phyloP scores from a whole-genome alignment of 35 echinoderm and acorn worm genomes.

The Nesometra sesokonis region DNA sequence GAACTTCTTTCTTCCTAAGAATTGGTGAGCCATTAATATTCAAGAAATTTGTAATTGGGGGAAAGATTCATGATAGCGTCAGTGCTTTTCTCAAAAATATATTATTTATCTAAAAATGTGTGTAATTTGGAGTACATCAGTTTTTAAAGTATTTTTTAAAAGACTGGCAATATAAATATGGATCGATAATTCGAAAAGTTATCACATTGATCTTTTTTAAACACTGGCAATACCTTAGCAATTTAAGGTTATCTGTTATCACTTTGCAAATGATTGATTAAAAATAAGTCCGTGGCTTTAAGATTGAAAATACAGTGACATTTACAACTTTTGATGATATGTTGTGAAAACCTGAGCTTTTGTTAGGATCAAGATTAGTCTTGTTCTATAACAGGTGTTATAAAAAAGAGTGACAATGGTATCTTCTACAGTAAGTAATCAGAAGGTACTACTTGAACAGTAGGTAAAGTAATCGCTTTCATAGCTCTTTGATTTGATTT shows the following conservation, averaged over 20 bases:
- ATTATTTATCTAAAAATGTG: background rate
- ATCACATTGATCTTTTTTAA: background rate
- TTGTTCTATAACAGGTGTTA: background rate
- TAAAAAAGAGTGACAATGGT: background rate
- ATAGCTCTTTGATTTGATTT: too few relatives aligned
- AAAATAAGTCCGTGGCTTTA: background rate
- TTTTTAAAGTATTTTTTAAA: background rate
- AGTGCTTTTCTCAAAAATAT: background rate
- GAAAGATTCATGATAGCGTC: background rate
- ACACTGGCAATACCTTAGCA: background rate
- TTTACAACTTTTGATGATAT: background rate
- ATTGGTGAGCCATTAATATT: too few relatives aligned
- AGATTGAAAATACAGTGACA: background rate
- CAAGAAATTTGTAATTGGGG: too few relatives aligned
- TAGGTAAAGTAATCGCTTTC: too few relatives aligned
- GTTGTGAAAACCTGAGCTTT: background rate
- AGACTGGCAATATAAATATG: background rate
- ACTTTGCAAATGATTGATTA: background rate
- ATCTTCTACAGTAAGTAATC: too few relatives aligned
- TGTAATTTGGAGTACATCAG: background rate
- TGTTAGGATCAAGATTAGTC: background rate
- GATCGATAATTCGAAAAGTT: background rate
- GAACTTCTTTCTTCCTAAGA: too few relatives aligned
- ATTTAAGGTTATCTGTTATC: background rate
- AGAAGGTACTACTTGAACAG: too few relatives aligned